Percentiles rank a stretch among this genome's conserved stretches.
Conservation (phyloP, 2,888 invertebrate genomes). For the Sminthurinus aureus region DNA sequence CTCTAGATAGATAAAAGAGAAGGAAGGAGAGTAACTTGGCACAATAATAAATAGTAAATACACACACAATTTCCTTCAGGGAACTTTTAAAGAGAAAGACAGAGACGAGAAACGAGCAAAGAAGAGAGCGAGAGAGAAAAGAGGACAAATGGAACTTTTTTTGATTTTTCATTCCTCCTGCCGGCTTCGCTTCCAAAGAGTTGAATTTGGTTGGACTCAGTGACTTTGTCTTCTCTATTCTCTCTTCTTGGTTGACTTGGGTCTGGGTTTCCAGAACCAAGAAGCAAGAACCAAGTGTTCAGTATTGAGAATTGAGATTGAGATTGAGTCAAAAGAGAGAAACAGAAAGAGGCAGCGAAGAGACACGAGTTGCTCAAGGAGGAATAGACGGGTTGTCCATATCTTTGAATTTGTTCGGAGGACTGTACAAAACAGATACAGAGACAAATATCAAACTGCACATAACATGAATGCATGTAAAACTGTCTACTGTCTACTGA, state of each 20-base stretch:
- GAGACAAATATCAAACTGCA: not conserved
- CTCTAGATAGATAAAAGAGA: too few relatives aligned
- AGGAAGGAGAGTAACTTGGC: too few relatives aligned
- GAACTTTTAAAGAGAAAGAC: not conserved
- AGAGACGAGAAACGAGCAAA: not conserved
- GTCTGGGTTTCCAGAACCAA: not conserved
- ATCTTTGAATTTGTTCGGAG: not conserved
- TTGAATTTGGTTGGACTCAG: not conserved
- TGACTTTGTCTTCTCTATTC: not conserved
- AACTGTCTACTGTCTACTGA: too few relatives aligned
- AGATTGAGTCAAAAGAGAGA: not conserved
- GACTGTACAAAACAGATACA: not conserved
- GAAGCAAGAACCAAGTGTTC: too few relatives aligned
- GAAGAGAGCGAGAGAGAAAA: constrained; percentile 1
- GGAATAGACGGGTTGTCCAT: not conserved
- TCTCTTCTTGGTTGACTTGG: not conserved
- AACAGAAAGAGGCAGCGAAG: not conserved
- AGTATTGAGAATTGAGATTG: not conserved
- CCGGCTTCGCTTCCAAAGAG: not conserved
- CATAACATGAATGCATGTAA: not conserved
- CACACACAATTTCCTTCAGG: constrained; percentile 19
- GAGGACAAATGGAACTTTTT: constrained; percentile 24
- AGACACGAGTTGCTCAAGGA: constrained; percentile 29
- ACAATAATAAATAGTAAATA: too few relatives aligned
- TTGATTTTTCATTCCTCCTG: constrained; percentile 5